Conservation (phyloP, 2,888 invertebrate species). For the Perizoma flavofasciatum region DNA sequence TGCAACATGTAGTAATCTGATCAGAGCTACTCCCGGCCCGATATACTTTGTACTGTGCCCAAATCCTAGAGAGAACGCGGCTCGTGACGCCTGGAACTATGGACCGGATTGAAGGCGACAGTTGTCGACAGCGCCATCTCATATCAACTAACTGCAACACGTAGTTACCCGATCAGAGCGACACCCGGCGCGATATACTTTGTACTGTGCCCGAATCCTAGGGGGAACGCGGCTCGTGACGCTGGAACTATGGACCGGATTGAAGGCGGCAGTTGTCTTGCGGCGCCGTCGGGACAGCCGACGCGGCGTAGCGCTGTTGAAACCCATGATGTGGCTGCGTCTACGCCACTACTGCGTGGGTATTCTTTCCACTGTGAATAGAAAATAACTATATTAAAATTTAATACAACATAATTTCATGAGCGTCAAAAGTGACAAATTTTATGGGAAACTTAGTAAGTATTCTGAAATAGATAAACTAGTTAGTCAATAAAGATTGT, state of each 20-base stretch:
- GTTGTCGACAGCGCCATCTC: constrained; percentile 77
- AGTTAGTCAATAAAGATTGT: too few relatives aligned
- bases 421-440: too few relatives aligned
- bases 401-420: too few relatives aligned
- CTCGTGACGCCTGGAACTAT: constrained; percentile 87
- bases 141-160: neutral
- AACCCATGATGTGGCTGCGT: constrained; percentile 81
- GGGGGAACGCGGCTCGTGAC: constrained; percentile 94
- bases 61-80: constrained; percentile 96
- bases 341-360: constrained; percentile 79
- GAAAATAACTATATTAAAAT: constrained; percentile 2
- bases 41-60: constrained; percentile 95
- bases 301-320: constrained; percentile 64
- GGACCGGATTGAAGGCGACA: constrained; percentile 88
- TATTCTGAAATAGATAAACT: too few relatives aligned
- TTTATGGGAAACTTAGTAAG: too few relatives aligned
- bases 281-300: constrained; percentile 73
- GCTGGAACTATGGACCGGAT: constrained; percentile 82
- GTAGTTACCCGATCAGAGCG: constrained; percentile 92
- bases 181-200: constrained; percentile 92
- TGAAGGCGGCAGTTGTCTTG: constrained; percentile 88
- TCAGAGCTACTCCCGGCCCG: constrained; percentile 90
- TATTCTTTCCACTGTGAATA: constrained; percentile 84
- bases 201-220: constrained; percentile 95
- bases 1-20: constrained; percentile 87